Base-by-base conservation (phyloP, 2,888 invertebrate genomes). In the Electrophaes corylata region DNA sequence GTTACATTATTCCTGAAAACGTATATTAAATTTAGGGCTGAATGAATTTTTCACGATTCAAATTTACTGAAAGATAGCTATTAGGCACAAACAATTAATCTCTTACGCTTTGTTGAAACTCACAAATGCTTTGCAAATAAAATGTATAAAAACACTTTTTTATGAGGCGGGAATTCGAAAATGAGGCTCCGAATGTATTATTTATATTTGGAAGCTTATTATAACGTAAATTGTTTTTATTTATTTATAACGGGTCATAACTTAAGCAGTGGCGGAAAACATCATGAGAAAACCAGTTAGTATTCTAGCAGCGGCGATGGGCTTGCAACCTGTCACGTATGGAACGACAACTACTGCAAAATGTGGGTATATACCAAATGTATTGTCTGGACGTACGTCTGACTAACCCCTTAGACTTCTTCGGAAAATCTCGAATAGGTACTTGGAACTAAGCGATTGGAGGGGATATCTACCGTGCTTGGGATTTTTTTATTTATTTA, bases 51-150 rank as follows among this genome's bases (percentile, higher is more conserved):
- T 52, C 19, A 20, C 52, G 43, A 48, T 57, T 44, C 48, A 52
- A 52, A 52, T 48, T 37, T 41, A 35, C 39, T 57, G 57, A 52
- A 52, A 57, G 57, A 57, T 52, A 48, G 31, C 57, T 43, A 57
- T 57, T 57, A 57, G 14, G 44, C 19, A 37, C 54, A 48, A 52
- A 57, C 64, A 62, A 65, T 65, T 62, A 62, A 65, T 65, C 65
- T 62, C 49, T 57, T 50, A 52, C 50, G 56, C 62, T 51, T 60
- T 65, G 65, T 65, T 62, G 47, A 48, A 31, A 20, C 47, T 35
- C 40, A 43, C 19, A 10, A 37, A 37, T 37, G 37, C 4, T 37
- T 37, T 37, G 16, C 37, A 16, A 37, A 16, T 37, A 16, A 37
- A 16, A 35, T 35, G 35, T 16, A 2, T 4, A 16, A 44, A 64